Conservation (phyloP, 1,140 invertebrate species). For the Arion vulgaris region DNA sequence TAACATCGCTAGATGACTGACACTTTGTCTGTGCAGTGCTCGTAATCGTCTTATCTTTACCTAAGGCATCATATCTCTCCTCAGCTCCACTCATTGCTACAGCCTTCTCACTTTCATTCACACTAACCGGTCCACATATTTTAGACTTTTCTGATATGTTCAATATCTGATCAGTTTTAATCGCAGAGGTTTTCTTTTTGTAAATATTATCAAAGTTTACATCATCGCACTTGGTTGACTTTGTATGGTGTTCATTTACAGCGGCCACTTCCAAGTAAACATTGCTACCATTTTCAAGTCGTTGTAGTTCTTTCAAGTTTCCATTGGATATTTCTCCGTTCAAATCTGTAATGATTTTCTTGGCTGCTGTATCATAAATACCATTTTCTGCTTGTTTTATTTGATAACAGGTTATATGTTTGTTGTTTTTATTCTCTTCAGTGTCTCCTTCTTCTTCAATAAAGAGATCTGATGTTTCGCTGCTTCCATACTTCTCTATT, state of each 20-base stretch:
- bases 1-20: neutral
- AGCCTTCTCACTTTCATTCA: neutral
- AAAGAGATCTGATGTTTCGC: slow-evolving; percentile 5
- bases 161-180: neutral
- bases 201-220: slow-evolving; percentile 14
- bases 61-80: neutral
- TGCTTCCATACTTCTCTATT: neutral
- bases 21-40: neutral
- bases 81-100: neutral
- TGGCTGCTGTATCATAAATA: neutral
- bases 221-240: neutral
- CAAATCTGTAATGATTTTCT: neutral
- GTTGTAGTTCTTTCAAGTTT: neutral
- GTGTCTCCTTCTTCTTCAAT: slow-evolving; percentile 7
- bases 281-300: neutral
- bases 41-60: neutral
- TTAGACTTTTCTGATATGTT: neutral
- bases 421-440: neutral
- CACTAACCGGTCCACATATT: neutral
- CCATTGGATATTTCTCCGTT: neutral
- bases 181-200: neutral
- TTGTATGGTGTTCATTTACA: slow-evolving; percentile 14
- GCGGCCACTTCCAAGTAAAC: neutral
- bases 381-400: neutral
- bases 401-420: neutral